phyloP scores from a whole-genome alignment of 2,113 vertebrate genomes.

The Pionites leucogaster region DNA sequence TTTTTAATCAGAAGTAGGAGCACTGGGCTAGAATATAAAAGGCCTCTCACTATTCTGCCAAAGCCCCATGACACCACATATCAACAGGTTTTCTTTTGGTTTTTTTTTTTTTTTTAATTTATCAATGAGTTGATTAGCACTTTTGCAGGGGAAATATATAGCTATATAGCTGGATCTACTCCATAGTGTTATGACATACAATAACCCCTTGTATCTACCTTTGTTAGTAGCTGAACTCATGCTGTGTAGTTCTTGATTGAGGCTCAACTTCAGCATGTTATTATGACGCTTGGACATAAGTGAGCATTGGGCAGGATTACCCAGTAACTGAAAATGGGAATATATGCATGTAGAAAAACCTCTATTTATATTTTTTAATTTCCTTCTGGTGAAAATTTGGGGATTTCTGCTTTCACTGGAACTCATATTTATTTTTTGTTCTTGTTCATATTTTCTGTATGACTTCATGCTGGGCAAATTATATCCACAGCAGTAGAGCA shows the following conservation, averaged over 20 bases:
- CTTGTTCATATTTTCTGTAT: neutral
- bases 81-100: neutral
- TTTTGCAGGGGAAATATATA: neutral
- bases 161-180: neutral
- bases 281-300: neutral
- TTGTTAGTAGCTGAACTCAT: neutral
- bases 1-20: slow-evolving; percentile 56
- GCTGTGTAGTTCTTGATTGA: neutral
- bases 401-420: neutral
- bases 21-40: neutral
- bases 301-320: neutral
- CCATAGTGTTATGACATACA: neutral
- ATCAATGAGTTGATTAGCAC: slow-evolving; percentile 22
- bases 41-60: neutral
- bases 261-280: neutral
- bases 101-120: neutral
- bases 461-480: neutral
- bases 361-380: neutral
- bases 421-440: neutral
- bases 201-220: neutral
- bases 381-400: neutral
- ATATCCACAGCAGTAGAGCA: neutral
- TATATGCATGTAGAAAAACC: neutral
- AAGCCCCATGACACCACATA: neutral
- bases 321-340: neutral